Evolutionary conservation across 2,113 vertebrate species (phyloP), one percentile per base, ranked within the genome.

Genomic region (Piaya cayana): DNA sequence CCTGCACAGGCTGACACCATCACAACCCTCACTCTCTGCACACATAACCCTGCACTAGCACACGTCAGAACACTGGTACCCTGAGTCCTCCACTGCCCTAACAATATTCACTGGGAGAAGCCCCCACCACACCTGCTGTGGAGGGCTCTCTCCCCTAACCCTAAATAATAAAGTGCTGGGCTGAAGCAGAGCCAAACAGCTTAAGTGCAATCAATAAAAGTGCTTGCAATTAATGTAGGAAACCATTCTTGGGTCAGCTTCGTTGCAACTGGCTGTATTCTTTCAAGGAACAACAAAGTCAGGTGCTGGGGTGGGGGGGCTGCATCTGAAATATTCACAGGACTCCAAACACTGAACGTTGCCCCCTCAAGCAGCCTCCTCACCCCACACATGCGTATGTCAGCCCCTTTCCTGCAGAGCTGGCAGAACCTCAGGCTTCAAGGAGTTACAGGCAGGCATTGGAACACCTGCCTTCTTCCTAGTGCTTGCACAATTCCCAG

Each of bases 181-280:
- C 96, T 94, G 92, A 97, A 95, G 95, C 81, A 93, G 94, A 97
- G 96, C 93, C 97, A 89, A 97, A 81, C 96, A 96, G 92, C 87
- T 96, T 94, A 96, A 98, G 97, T 97, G 97, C 97, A 97, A 97
- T 96, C 96, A 97, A 93, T 95, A 96, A 98, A 98, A 98, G 98
- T 98, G 97, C 97, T 97, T 97, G 97, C 93, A 97, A 79, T 97
- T 98, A 87, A 96, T 77, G 97, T 96, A 98, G 96, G 97, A 97
- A 97, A 95, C 92, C 94, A 95, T 96, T 96, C 96, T 97, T 96
- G 93, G 95, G 96, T 90, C 96, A 95, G 88, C 85, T 86, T 97
- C 88, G 95, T 88, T 96, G 92, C 83, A 94, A 96, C 95, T 97
- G 97, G 96, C 97, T 98, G 79, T 97, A 96, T 98, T 97, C 98